phyloP scores from a whole-genome alignment of 2,797 vertebrate genomes.

The Taeniopygia guttata region DNA sequence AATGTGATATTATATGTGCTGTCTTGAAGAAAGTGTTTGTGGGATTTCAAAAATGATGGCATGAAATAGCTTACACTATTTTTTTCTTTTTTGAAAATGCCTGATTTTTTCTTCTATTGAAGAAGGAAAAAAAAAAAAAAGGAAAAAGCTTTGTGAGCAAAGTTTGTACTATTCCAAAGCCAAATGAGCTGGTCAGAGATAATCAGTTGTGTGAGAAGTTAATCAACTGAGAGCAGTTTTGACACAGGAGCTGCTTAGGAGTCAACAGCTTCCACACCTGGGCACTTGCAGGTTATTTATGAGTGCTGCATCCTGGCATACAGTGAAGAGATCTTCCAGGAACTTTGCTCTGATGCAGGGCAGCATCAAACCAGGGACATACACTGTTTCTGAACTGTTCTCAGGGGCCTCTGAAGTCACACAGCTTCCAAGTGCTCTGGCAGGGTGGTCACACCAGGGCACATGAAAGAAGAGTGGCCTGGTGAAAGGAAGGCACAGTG shows the following conservation, averaged over 20 bases:
- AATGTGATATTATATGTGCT: neutral
- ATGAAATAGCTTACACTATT: neutral
- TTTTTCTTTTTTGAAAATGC: neutral
- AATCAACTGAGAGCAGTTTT: neutral
- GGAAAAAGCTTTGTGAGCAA: neutral
- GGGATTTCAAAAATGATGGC: neutral
- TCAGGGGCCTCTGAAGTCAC: neutral
- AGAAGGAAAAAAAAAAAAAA: neutral
- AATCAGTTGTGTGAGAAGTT: neutral
- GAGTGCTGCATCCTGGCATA: neutral
- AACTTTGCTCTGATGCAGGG: neutral
- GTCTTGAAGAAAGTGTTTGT: neutral
- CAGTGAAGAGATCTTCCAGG: neutral
- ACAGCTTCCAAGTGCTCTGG: neutral
- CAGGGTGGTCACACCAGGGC: neutral
- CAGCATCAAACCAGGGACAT: neutral
- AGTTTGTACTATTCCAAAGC: neutral
- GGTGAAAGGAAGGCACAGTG: neutral
- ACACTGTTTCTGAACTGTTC: accelerated
- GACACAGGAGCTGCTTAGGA: neutral
- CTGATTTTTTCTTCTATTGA: neutral
- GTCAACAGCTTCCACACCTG: neutral
- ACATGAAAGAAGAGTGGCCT: neutral
- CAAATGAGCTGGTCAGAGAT: neutral
- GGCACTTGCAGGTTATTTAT: neutral